Base-by-base conservation (phyloP, 2,113 vertebrate genomes). In the Notothenia rossii region DNA sequence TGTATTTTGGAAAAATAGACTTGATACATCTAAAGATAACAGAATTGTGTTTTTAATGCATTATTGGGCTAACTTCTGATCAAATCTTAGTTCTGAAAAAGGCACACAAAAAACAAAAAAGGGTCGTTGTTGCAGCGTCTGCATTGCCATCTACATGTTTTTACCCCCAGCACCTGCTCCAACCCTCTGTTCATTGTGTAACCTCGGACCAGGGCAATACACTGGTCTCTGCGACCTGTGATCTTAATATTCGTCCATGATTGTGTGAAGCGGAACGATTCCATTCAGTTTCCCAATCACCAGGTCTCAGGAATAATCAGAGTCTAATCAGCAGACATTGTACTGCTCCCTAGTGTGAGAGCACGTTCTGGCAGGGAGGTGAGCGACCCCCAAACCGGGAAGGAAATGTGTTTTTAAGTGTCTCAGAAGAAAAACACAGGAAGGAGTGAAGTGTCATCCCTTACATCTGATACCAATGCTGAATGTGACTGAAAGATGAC, bases 261-360 rank as follows among this genome's bases (percentile, higher is more conserved):
- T 91, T 87, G 76, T 48, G 22, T 10, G 3, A 77, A 46, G 53
- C 22, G 14, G 79, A 67, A n/a, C 29, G 20, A 48, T 72, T 56
- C 56, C 71, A 67, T 83, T 85, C 81, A 62, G 33, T 36, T 81
- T 75, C 74, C 79, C 81, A 86, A 81, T 86, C 84, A 55, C 18
- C 58, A n/a, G 75, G 72, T 81, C 29, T 68, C 75, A 77, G 76
- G 63, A 84, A 76, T 70, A 90, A 91, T 90, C 83, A 90, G 55
- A 20, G 17, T 90, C 70, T 71, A 84, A 92, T 93, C 90, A 90
- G 82, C 40, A 14, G 56, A 56, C 77, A 86, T 90, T 90, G 88
- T 92, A 84, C 69, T 11, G 58, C 60, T 62, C 59, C 40, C 29
- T 54, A 72, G 85, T 83, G 79, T 86, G 69, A 25, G 6, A 72